phyloP scores from a whole-genome alignment of 2,888 invertebrate species.

The Nemotelus nigrinus region DNA sequence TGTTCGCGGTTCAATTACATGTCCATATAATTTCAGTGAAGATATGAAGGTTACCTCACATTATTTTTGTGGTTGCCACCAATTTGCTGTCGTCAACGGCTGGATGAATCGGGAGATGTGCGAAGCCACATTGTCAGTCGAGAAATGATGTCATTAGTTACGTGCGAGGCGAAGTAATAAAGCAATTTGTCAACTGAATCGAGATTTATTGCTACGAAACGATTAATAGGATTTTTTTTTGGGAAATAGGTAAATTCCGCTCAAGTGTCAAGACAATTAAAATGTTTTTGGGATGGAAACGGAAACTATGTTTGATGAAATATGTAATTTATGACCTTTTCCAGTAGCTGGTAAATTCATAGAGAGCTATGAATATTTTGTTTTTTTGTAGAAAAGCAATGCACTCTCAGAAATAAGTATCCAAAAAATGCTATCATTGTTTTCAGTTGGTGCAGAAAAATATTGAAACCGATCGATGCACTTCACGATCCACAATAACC shows the following conservation, averaged over 20 bases:
- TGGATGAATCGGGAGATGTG: neutral
- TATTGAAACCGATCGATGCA: no score
- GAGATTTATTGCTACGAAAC: neutral
- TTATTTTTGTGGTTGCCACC: slow-evolving; percentile 9
- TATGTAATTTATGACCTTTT: no score
- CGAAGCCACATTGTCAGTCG: neutral
- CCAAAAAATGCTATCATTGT: no score
- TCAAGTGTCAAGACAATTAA: neutral
- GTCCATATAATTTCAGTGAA: neutral
- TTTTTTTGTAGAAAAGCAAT: no score
- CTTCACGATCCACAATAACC: no score
- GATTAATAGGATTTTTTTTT: neutral
- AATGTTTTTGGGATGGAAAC: neutral
- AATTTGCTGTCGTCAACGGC: neutral
- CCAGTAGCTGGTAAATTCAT: no score
- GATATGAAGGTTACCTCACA: no score
- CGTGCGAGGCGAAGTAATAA: neutral
- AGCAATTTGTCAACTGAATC: slow-evolving; percentile 1
- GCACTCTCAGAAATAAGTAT: no score
- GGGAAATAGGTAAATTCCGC: neutral
- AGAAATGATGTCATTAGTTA: slow-evolving; percentile 7
- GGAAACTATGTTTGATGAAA: no score
- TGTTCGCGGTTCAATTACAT: slow-evolving; percentile 9
- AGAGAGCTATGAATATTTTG: no score
- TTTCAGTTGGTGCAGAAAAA: no score